These are phyloP conservation scores for Hippocampus mohnikei DNA, from an alignment of 2,113 vertebrate genomes.

Conservation along the genomic window DNA sequence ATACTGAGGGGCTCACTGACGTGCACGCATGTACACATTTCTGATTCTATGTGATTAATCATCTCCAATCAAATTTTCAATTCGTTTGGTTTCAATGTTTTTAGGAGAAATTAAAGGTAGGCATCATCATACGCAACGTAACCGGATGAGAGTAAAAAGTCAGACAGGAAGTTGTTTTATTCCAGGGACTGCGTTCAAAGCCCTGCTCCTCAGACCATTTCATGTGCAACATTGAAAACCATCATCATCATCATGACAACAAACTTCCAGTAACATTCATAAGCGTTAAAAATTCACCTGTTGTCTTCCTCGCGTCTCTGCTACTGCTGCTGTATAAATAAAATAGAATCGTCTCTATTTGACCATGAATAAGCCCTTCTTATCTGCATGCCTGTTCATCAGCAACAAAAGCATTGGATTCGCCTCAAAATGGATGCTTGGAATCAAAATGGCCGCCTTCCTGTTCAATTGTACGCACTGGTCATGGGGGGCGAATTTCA, in stretches of 20 bases:
- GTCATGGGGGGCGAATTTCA: not conserved
- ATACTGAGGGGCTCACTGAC: not conserved
- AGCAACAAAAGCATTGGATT: not conserved
- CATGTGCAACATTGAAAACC: slow-evolving; percentile 38
- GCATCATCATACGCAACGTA: not conserved
- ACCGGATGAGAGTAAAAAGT: slow-evolving; percentile 48
- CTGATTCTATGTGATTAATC: too few species aligned
- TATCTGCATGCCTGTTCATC: slow-evolving; percentile 34
- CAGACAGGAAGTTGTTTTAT: slow-evolving; percentile 68
- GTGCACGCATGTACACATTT: not conserved
- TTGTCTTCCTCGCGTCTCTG: slow-evolving; percentile 16
- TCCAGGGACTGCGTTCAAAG: slow-evolving; percentile 45
- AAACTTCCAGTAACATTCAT: slow-evolving; percentile 50
- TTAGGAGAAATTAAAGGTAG: too few species aligned
- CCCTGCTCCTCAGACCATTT: slow-evolving; percentile 27
- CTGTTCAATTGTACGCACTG: too few species aligned
- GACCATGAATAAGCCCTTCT: slow-evolving; percentile 59
- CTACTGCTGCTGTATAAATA: slow-evolving; percentile 48
- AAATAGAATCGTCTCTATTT: slow-evolving; percentile 58
- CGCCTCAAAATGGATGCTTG: not conserved
- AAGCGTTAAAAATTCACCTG: slow-evolving; percentile 45
- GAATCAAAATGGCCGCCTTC: too few species aligned
- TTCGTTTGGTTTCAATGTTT: too few species aligned
- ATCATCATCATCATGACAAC: slow-evolving; percentile 9
- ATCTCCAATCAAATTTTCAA: too few species aligned